Percentiles rank a stretch among this genome's conserved stretches.
phyloP scores from a whole-genome alignment of 2,888 invertebrate species.

The Dinocampus coccinellae region DNA sequence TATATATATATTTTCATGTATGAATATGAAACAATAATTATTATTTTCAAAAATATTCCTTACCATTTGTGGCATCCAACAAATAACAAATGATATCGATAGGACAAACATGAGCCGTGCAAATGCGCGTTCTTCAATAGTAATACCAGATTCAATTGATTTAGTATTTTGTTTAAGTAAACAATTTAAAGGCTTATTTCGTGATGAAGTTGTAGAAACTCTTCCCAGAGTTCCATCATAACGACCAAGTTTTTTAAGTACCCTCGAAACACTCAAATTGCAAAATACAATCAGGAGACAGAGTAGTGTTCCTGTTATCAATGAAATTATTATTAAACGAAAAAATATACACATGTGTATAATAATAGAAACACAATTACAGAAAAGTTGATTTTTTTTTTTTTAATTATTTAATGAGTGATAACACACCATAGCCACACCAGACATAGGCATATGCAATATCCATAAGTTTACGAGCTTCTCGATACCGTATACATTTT shows the following conservation, averaged over 20 bases:
- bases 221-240: slow-evolving; percentile 59
- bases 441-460: slow-evolving; percentile 83
- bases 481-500: slow-evolving; percentile 80
- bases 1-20: background rate
- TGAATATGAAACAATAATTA: background rate
- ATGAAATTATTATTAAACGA: background rate
- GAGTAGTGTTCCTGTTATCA: slow-evolving; percentile 76
- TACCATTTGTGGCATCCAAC: slow-evolving; percentile 93
- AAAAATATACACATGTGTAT: background rate
- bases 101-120: slow-evolving; percentile 87
- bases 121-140: slow-evolving; percentile 87
- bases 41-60: slow-evolving; percentile 50
- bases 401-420: background rate
- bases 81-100: slow-evolving; percentile 85
- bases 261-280: slow-evolving; percentile 85
- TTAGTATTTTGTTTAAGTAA: slow-evolving; percentile 53
- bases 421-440: slow-evolving; percentile 79
- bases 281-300: slow-evolving; percentile 84
- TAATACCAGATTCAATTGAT: slow-evolving; percentile 66
- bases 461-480: slow-evolving; percentile 76
- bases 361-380: background rate
- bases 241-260: slow-evolving; percentile 75
- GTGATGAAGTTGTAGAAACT: slow-evolving; percentile 62
- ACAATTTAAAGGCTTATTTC: slow-evolving; percentile 60
- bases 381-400: background rate